Conservation (phyloP, 2,797 vertebrate species). For the Apogon talboti region DNA sequence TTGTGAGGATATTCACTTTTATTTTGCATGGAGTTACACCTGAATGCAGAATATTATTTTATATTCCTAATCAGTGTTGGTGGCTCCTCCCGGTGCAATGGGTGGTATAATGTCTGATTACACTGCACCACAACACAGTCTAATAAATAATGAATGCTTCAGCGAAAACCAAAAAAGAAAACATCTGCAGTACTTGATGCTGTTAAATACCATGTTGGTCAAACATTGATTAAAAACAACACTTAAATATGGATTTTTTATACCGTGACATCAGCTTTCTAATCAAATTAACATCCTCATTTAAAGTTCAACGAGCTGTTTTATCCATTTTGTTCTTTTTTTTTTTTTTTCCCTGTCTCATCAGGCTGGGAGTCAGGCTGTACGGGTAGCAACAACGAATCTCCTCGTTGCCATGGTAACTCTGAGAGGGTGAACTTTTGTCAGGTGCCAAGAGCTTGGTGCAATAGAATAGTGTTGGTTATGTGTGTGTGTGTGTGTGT, state of each 20-base stretch:
- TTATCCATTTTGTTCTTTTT: neutral
- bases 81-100: neutral
- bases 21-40: neutral
- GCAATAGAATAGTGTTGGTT: constrained; percentile 58
- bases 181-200: constrained; percentile 7
- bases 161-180: neutral
- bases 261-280: constrained; percentile 17
- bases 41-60: neutral
- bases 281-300: constrained; percentile 44
- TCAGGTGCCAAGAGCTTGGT: constrained; percentile 76
- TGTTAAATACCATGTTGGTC: constrained; percentile 27
- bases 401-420: constrained; percentile 76
- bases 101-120: neutral
- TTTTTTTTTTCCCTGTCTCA: constrained; percentile 8
- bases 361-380: constrained; percentile 47
- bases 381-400: constrained; percentile 66
- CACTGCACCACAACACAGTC: constrained; percentile 4
- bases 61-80: neutral
- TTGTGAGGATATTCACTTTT: neutral
- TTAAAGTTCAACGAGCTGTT: constrained; percentile 49
- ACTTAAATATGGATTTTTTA: constrained; percentile 4
- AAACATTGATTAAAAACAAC: constrained; percentile 27
- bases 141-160: constrained; percentile 13
- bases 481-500: constrained; percentile 32
- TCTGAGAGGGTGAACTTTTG: constrained; percentile 74